phyloP scores from a whole-genome alignment of 2,797 vertebrate genomes.

The Eutrigla gurnardus region DNA sequence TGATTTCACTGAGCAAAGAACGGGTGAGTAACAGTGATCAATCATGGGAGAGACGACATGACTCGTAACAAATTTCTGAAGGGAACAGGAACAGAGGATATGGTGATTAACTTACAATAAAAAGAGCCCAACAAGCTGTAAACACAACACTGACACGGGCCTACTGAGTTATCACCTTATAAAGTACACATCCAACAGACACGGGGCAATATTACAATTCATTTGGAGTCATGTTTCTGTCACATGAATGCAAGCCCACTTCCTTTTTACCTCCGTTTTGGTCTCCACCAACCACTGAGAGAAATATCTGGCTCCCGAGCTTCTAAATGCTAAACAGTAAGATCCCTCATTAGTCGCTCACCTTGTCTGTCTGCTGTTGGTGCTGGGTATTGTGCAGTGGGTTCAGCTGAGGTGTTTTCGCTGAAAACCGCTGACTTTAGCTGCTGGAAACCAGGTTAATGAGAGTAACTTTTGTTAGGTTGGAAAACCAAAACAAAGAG shows the following conservation, averaged over 20 bases:
- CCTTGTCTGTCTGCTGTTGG: background rate
- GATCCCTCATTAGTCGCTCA: background rate
- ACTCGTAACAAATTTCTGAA: constrained; percentile 29
- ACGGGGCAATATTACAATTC: background rate
- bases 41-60: constrained; percentile 18
- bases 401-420: background rate
- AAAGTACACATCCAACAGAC: background rate
- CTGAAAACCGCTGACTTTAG: background rate
- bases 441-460: background rate
- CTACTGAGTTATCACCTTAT: background rate
- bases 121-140: background rate
- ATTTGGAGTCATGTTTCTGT: background rate
- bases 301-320: background rate
- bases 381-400: background rate
- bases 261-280: background rate
- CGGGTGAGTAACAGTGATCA: constrained; percentile 12
- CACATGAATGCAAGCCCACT: background rate
- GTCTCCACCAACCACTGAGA: background rate
- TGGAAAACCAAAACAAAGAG: background rate
- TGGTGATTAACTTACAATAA: constrained; percentile 28
- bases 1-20: constrained; percentile 36
- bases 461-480: too few relatives aligned
- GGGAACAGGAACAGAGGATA: constrained; percentile 22
- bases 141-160: constrained; percentile 9
- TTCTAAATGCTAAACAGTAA: background rate